Evolutionary conservation across 2,113 vertebrate genomes (phyloP), one percentile per base, ranked within the genome.

Genomic region (Callaeas wilsoni): DNA sequence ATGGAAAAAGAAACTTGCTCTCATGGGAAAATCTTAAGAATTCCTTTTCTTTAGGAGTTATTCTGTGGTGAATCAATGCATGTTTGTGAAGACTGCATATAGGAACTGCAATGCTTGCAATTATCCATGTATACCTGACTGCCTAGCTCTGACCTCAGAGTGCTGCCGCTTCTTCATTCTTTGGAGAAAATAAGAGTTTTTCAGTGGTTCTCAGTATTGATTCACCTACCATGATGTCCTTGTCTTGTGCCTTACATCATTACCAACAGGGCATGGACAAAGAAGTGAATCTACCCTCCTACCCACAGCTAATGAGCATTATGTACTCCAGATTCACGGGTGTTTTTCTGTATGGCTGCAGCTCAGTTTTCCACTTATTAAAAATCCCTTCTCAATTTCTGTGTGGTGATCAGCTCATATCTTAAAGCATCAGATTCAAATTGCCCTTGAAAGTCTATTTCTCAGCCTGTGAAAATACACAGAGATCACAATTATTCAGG

Each of bases 21-120:
- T 93, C 83, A 19, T 19, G 87, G 87, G 87, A 96, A 42, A 90
- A 81, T 64, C 67, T 91, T 79, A 65, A 92, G 86, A 95, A 96
- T 93, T 78, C 44, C 32, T 70, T 94, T 94, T 92, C 88, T 94
- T 93, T 92, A 46, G 67, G 81, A 91, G 63, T 33, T 52, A 78
- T 90, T 81, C 67, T 90, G 47, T 65, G 53, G 70, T 74, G 63
- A 87, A 89, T 92, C 87, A 87, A 94, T 95, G 86, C 55, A 52
- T 87, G 88, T 87, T 91, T 94, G 92, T 63, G 75, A 87, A 90
- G 84, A 19, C 44, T 81, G 46, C n/a, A 49, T 57, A 68, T 27
- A 65, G 55, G 79, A 70, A 46, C 52, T 68, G 63, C 76, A 92
- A n/a, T 83, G 33, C 74, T 95, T 94, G 83, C 87, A 84, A 93